These are phyloP conservation scores for Scartelaos histophorus DNA, from an alignment of 2,113 vertebrate genomes.

Conservation along the genomic window DNA sequence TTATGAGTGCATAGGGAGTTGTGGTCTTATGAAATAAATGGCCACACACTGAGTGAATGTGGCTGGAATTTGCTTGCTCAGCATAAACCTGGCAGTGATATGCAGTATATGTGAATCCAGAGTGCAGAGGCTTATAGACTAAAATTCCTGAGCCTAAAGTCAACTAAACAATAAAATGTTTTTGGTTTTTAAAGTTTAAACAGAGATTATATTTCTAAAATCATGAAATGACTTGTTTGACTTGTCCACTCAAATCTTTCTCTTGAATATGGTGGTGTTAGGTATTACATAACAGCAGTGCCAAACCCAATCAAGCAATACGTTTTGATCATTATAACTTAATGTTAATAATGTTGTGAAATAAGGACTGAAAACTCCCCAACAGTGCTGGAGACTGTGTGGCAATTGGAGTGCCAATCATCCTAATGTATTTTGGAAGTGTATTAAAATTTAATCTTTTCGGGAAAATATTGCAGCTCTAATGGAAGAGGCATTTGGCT, in stretches of 20 bases:
- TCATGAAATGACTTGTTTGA: neutral
- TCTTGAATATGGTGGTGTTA: neutral
- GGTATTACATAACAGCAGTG: neutral
- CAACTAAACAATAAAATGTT: neutral
- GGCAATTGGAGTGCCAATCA: no score
- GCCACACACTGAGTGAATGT: constrained; percentile 17
- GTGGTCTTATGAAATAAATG: constrained; percentile 13
- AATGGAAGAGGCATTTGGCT: no score
- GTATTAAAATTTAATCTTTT: no score
- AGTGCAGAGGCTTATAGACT: constrained; percentile 6
- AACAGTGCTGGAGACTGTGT: no score
- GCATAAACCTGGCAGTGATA: constrained; percentile 27
- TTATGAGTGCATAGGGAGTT: constrained; percentile 13
- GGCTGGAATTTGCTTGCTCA: constrained; percentile 34
- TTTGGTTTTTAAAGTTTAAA: neutral
- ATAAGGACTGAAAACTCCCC: no score
- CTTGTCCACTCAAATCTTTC: neutral
- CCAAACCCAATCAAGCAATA: no score
- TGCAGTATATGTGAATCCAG: constrained; percentile 12
- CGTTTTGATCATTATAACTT: no score
- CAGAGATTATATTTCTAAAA: neutral
- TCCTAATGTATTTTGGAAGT: no score
- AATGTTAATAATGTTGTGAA: no score
- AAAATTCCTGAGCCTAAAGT: constrained; percentile 8
- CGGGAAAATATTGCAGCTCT: no score